phyloP scores from a whole-genome alignment of 2,113 vertebrate genomes.

The Piaya cayana region DNA sequence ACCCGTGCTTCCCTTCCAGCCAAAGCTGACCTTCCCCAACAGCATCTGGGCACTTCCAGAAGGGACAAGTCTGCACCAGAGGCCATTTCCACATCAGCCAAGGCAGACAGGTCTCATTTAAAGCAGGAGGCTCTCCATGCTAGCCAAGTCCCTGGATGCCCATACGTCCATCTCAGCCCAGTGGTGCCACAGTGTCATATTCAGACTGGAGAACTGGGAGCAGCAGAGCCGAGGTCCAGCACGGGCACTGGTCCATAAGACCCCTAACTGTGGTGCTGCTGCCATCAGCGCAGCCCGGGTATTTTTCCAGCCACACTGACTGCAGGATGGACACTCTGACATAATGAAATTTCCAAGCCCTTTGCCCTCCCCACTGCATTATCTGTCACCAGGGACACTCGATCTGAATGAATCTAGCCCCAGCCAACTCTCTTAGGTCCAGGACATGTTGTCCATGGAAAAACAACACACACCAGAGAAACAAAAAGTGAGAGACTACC shows the following conservation, averaged over 20 bases:
- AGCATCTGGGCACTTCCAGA: neutral
- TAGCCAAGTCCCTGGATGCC: neutral
- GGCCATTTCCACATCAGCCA: neutral
- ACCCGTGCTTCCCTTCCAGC: neutral
- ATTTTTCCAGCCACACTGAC: neutral
- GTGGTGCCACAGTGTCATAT: fast-evolving
- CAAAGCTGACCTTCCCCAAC: neutral
- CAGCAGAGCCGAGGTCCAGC: neutral
- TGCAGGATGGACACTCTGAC: neutral
- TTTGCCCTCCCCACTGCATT: constrained; percentile 40
- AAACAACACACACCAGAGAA: constrained; percentile 47
- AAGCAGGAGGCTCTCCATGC: neutral
- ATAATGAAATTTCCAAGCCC: constrained; percentile 41
- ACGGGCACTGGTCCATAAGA: fast-evolving
- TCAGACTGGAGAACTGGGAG: fast-evolving
- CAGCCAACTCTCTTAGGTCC: neutral
- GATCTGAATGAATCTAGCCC: neutral
- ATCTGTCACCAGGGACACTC: constrained; percentile 44
- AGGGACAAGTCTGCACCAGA: neutral
- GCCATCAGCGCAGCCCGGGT: neutral
- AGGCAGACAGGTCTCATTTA: neutral
- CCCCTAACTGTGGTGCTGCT: fast-evolving
- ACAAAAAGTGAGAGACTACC: constrained; percentile 63
- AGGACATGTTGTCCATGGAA: constrained; percentile 67
- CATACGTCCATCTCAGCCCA: fast-evolving